Evolutionary conservation across 2,888 invertebrate genomes (phyloP).

Genomic region (Saturnia japonica): DNA sequence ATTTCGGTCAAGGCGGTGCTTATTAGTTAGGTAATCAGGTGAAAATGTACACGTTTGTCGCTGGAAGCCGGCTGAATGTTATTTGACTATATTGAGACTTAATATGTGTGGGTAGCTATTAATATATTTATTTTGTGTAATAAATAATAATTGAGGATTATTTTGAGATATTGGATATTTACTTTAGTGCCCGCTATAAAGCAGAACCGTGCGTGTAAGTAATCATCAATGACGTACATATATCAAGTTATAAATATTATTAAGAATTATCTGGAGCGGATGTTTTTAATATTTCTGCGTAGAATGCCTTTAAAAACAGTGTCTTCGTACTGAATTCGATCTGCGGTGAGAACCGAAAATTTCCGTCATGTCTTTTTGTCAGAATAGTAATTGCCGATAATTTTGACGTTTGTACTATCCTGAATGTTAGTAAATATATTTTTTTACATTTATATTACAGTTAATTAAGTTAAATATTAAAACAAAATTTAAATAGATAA

Average conservation of each 20-base stretch:
- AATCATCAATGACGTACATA: conserved; percentile 26
- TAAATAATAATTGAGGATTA: conserved; percentile 41
- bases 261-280: conserved; percentile 21
- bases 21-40: conserved; percentile 43
- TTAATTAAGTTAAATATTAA: neutral
- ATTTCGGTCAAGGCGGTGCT: conserved; percentile 24
- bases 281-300: conserved; percentile 2
- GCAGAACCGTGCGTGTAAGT: conserved; percentile 28
- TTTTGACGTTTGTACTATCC: neutral
- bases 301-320: neutral
- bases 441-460: neutral
- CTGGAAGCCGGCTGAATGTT: conserved; percentile 50
- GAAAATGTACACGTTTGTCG: conserved; percentile 55
- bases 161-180: conserved; percentile 71
- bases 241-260: conserved; percentile 26
- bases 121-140: conserved; percentile 55
- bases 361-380: conserved; percentile 1
- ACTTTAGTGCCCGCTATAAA: conserved; percentile 55
- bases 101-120: conserved; percentile 61
- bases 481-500: neutral
- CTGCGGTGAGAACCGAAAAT: neutral
- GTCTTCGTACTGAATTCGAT: conserved; percentile 21
- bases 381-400: neutral
- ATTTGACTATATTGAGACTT: conserved; percentile 50
- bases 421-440: neutral